phyloP scores from a whole-genome alignment of 2,797 vertebrate species.

The Tragopan temminckii region DNA sequence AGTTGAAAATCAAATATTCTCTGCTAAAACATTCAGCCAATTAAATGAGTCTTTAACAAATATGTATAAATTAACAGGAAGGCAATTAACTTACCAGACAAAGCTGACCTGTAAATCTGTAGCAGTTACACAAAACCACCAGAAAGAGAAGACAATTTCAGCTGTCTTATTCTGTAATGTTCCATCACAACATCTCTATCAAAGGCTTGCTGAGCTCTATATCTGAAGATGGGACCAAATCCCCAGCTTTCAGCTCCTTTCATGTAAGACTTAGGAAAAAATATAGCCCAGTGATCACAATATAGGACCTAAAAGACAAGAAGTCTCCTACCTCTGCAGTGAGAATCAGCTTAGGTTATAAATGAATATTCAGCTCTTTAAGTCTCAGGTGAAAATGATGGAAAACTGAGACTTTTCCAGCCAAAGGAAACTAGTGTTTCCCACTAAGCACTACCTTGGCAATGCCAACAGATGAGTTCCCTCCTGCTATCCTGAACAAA shows the following conservation, averaged over 20 bases:
- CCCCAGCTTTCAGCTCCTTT: background rate
- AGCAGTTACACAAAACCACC: background rate
- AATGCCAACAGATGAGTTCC: background rate
- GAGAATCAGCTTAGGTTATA: background rate
- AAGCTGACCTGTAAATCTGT: background rate
- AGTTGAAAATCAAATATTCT: background rate
- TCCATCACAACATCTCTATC: slow-evolving; percentile 10
- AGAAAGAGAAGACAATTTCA: slow-evolving; percentile 10
- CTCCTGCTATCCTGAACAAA: background rate
- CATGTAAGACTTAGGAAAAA: background rate
- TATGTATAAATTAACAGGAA: background rate
- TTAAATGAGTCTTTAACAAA: slow-evolving; percentile 2
- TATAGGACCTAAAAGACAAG: background rate
- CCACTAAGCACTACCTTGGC: background rate
- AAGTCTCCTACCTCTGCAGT: background rate
- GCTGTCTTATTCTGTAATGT: background rate
- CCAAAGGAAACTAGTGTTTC: background rate
- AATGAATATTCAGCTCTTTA: background rate
- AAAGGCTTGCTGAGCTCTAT: background rate
- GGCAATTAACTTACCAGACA: background rate
- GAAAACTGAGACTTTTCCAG: background rate
- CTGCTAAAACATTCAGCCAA: slow-evolving; percentile 13
- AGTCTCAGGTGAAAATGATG: background rate
- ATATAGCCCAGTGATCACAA: fast-evolving
- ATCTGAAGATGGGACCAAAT: background rate